Conservation (phyloP, 2,113 vertebrate species). For the Picathartes gymnocephalus region DNA sequence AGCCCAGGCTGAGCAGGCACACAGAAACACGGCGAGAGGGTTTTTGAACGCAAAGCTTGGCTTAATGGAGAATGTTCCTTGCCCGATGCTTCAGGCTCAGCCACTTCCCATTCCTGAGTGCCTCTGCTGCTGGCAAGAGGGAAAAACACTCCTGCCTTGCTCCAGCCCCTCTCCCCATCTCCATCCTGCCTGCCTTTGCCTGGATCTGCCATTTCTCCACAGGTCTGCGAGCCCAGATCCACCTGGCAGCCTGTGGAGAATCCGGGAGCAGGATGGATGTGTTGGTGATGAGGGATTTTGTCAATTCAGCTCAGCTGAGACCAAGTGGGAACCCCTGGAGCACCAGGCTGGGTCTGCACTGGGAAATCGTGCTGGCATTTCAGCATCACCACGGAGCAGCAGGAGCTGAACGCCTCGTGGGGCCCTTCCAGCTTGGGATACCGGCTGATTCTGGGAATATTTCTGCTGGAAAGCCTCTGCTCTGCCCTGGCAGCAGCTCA, state of each 20-base stretch:
- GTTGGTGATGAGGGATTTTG: accelerated
- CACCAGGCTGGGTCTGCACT: accelerated
- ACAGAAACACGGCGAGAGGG: not conserved
- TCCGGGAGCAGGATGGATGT: accelerated
- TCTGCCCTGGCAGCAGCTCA: not conserved
- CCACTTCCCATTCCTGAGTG: not conserved
- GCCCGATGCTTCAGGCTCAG: not conserved
- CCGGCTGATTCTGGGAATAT: not conserved
- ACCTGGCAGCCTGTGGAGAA: accelerated
- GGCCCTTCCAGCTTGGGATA: not conserved
- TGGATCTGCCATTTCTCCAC: not conserved
- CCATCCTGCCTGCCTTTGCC: not conserved
- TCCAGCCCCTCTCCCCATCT: not conserved
- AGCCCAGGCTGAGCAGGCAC: conserved; percentile 7
- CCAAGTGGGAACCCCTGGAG: not conserved
- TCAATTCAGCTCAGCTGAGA: not conserved
- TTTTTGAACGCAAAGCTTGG: conserved; percentile 34
- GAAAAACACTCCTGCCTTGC: not conserved
- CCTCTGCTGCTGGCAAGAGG: not conserved
- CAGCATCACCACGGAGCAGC: accelerated
- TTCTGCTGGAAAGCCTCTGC: not conserved
- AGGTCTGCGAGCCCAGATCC: not conserved
- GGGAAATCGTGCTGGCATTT: not conserved
- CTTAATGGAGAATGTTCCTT: conserved; percentile 50
- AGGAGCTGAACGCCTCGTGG: not conserved